A percentile compares a stretch with the other conserved stretches of the same genome.
These are phyloP conservation scores for Ivindomyrus marchei DNA, from an alignment of 2,113 vertebrate species.

Conservation along the genomic window DNA sequence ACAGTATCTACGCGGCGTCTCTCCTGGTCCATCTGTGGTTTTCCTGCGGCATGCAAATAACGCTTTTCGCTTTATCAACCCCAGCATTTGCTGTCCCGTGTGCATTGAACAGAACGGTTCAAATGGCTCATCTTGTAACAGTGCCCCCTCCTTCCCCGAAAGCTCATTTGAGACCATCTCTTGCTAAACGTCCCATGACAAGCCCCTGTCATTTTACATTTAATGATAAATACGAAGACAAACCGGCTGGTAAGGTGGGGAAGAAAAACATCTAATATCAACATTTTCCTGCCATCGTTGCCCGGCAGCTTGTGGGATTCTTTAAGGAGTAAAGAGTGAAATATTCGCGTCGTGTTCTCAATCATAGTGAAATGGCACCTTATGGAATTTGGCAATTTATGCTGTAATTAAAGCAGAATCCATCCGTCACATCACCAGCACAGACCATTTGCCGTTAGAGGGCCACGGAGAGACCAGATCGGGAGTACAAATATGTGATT, in stretches of 20 bases:
- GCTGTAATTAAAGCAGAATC: background rate
- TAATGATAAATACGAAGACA: background rate
- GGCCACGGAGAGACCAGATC: background rate
- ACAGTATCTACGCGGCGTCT: background rate
- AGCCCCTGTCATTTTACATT: background rate
- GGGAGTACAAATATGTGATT: background rate
- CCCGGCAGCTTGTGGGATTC: background rate
- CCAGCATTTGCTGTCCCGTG: background rate
- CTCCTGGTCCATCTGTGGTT: background rate
- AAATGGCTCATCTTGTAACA: background rate
- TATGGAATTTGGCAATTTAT: background rate
- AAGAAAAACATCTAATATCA: background rate
- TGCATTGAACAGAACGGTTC: background rate
- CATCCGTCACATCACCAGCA: background rate
- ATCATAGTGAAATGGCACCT: background rate
- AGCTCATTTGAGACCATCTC: constrained; percentile 3
- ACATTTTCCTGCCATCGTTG: background rate
- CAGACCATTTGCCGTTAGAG: background rate
- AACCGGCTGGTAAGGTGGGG: background rate
- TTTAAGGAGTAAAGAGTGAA: background rate
- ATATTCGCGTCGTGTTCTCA: background rate
- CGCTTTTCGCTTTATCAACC: background rate
- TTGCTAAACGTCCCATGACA: constrained; percentile 17
- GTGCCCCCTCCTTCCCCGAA: background rate
- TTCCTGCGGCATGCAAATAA: background rate